Evolutionary conservation across 2,113 vertebrate species (phyloP).

Genomic region (Salvelinus sp.): DNA sequence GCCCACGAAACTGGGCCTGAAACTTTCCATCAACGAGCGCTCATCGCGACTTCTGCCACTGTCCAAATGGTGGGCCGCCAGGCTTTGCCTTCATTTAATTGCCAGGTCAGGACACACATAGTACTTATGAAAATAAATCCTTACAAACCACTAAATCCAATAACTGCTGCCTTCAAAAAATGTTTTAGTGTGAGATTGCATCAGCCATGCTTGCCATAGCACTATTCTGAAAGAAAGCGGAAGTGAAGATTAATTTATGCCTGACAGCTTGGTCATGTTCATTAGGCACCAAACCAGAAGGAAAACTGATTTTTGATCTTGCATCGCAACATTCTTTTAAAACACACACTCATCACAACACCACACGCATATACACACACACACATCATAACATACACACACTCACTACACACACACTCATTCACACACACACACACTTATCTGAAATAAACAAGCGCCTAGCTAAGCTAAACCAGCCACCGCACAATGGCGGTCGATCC

Average conservation of each 20-base stretch:
- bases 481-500: constrained; percentile 22
- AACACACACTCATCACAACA: too few species aligned
- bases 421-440: background rate
- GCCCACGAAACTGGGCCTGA: constrained; percentile 69
- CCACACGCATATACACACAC: too few species aligned
- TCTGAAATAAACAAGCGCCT: constrained; percentile 56
- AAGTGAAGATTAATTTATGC: too few species aligned
- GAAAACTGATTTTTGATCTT: too few species aligned
- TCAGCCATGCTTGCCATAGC: too few species aligned
- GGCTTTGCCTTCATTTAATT: constrained; percentile 96
- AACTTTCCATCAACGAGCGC: constrained; percentile 91
- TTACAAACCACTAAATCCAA: background rate
- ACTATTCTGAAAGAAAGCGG: too few species aligned
- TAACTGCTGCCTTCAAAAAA: background rate
- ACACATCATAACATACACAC: too few species aligned
- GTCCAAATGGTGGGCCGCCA: constrained; percentile 93
- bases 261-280: too few species aligned
- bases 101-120: constrained; percentile 80
- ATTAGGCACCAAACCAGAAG: too few species aligned
- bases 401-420: too few species aligned
- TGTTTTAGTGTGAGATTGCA: too few species aligned
- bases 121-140: background rate
- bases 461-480: constrained; percentile 58
- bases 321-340: too few species aligned
- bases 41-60: constrained; percentile 92